phyloP scores from a whole-genome alignment of 2,797 vertebrate species.

The Cyclura pinguis region DNA sequence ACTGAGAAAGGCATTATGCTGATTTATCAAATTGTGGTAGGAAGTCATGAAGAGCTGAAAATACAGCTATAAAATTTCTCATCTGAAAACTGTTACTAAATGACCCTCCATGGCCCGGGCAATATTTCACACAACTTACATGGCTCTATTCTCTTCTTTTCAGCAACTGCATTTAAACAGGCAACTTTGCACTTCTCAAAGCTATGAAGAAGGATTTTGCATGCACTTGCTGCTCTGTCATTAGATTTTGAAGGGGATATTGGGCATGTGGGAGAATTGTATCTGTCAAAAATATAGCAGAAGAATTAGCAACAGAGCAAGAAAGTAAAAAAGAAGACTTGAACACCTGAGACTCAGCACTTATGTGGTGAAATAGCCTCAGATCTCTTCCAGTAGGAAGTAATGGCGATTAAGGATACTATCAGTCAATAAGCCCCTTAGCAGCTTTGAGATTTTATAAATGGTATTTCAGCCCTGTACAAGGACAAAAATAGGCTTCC shows the following conservation, averaged over 20 bases:
- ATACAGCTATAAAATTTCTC: constrained; percentile 40
- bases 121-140: constrained; percentile 28
- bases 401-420: neutral
- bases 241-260: neutral
- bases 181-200: neutral
- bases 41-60: constrained; percentile 60
- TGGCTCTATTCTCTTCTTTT: constrained; percentile 31
- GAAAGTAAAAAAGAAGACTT: neutral
- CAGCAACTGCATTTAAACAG: neutral
- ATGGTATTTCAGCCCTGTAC: neutral
- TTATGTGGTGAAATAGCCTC: neutral
- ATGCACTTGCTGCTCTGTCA: neutral
- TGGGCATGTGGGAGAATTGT: neutral
- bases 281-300: neutral
- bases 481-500: neutral
- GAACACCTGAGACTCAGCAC: neutral
- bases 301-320: neutral
- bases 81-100: constrained; percentile 51
- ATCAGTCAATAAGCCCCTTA: neutral
- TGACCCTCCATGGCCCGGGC: constrained; percentile 42
- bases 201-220: neutral
- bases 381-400: neutral
- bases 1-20: constrained; percentile 49
- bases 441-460: neutral
- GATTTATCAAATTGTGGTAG: constrained; percentile 63